Evolutionary conservation across 2,113 vertebrate species (phyloP).

Genomic region (Cavia porcellus): DNA sequence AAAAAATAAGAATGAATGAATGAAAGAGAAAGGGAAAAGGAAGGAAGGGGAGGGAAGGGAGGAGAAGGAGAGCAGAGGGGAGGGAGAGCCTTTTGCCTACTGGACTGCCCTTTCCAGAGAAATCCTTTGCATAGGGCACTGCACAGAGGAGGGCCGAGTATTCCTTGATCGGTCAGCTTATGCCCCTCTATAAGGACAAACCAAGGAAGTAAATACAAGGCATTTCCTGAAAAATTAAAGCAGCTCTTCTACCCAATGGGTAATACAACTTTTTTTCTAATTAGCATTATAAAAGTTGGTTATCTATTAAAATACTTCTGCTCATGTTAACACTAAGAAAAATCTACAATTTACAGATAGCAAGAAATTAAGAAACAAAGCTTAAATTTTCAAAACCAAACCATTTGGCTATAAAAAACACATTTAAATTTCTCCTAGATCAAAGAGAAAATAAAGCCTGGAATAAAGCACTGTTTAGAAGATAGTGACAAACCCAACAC

Average conservation of each 20-base stretch:
- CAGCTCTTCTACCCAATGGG: neutral
- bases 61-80: neutral
- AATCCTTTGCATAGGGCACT: neutral
- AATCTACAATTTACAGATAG: neutral
- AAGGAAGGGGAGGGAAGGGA: too few species aligned
- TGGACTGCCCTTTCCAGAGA: neutral
- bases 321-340: constrained; percentile 11
- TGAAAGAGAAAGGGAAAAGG: neutral
- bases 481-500: constrained; percentile 43
- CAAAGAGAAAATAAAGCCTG: constrained; percentile 65
- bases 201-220: neutral
- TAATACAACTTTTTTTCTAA: neutral
- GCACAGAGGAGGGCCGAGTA: neutral
- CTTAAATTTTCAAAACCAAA: constrained; percentile 44
- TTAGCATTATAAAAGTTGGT: neutral
- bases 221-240: neutral
- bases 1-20: too few species aligned
- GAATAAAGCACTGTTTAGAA: constrained; percentile 66
- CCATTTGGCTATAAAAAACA: constrained; percentile 27
- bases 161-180: neutral
- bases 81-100: neutral
- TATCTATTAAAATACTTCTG: neutral
- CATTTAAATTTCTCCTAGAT: constrained; percentile 63
- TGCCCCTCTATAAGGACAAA: neutral
- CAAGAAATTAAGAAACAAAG: constrained; percentile 26